Evolutionary conservation across 2,113 vertebrate genomes (phyloP).

Genomic region (Thomomys bottae): DNA sequence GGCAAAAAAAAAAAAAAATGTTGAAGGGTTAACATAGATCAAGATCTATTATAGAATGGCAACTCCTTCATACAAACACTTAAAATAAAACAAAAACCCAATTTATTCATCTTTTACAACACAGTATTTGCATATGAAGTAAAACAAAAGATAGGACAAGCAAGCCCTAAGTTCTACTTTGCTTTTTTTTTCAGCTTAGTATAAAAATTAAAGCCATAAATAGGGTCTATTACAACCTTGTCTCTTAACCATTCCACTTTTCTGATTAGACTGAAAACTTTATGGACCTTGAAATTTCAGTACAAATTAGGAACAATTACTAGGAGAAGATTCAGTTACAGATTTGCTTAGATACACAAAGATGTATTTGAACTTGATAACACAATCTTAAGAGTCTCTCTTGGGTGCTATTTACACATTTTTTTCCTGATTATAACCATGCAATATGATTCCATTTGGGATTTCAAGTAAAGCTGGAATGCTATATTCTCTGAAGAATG

Average conservation of each 20-base stretch:
- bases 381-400: slow-evolving; percentile 41
- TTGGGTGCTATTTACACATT: slow-evolving; percentile 60
- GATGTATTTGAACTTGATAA: slow-evolving; percentile 65
- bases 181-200: slow-evolving; percentile 27
- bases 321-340: neutral
- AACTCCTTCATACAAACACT: too few species aligned
- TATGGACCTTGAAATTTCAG: slow-evolving; percentile 53
- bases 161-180: slow-evolving; percentile 6
- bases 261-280: slow-evolving; percentile 45
- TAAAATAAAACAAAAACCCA: neutral
- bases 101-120: slow-evolving; percentile 31
- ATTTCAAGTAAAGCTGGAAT: slow-evolving; percentile 74
- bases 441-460: slow-evolving; percentile 61
- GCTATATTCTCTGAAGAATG: slow-evolving; percentile 70
- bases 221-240: neutral
- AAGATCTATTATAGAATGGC: too few species aligned
- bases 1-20: too few species aligned
- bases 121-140: neutral
- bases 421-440: slow-evolving; percentile 53
- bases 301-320: slow-evolving; percentile 56
- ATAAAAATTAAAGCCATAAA: slow-evolving; percentile 62
- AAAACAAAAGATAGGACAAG: slow-evolving; percentile 46
- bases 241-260: slow-evolving; percentile 44
- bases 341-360: slow-evolving; percentile 53
- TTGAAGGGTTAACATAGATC: too few species aligned